A percentile compares a stretch with the other conserved stretches of the same genome.
Evolutionary conservation across 2,113 vertebrate genomes (phyloP).

Genomic region (Callithrix jacchus): DNA sequence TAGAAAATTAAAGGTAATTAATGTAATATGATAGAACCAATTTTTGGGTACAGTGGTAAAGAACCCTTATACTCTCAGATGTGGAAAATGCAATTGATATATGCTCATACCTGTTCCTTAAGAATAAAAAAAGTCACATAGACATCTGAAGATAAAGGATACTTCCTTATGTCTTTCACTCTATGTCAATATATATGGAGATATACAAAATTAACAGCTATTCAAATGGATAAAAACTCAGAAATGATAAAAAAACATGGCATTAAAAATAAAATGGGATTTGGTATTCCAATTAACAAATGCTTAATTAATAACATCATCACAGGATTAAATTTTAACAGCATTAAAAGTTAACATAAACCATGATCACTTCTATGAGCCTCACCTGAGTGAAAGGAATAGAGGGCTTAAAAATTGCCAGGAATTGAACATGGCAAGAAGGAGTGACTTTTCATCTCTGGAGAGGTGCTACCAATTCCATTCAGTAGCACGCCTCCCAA

Average conservation of each 20-base stretch:
- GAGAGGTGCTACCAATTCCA: background rate
- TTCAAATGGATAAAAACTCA: background rate
- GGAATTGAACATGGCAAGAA: background rate
- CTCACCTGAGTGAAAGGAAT: background rate
- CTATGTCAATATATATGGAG: too few species aligned
- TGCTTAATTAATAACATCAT: too few species aligned
- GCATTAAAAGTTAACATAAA: background rate
- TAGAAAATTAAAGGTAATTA: background rate
- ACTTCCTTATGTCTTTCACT: background rate
- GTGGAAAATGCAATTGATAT: background rate
- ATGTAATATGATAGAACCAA: background rate
- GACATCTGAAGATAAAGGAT: background rate
- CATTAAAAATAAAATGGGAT: background rate
- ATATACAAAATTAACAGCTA: background rate
- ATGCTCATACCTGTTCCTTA: background rate
- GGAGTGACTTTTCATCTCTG: background rate
- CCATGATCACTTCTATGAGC: background rate
- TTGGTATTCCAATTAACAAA: background rate
- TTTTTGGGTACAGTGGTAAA: background rate
- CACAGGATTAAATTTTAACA: background rate
- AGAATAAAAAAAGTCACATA: background rate
- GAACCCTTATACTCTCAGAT: background rate
- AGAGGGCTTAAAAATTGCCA: too few species aligned
- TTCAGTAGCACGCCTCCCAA: too few species aligned
- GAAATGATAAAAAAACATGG: background rate